Conservation (phyloP, 1,140 invertebrate species). For the Spodoptera litura region DNA sequence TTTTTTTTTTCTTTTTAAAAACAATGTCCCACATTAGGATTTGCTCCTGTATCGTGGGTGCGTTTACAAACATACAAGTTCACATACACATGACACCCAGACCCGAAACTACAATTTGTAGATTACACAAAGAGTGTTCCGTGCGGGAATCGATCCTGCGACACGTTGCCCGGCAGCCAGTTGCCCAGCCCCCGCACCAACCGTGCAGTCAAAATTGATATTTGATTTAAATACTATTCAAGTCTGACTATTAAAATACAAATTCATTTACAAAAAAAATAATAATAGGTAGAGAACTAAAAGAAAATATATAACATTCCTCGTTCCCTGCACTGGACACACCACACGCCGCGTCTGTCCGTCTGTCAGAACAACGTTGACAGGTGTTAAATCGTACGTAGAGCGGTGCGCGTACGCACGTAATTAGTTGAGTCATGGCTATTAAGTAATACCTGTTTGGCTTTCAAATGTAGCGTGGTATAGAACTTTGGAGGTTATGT, state of each 20-base stretch:
- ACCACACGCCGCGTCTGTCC: slow-evolving; percentile 58
- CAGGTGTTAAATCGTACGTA: slow-evolving; percentile 78
- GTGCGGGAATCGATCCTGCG: no score
- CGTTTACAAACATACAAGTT: no score
- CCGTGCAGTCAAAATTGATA: no score
- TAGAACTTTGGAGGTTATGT: background rate
- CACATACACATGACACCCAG: no score
- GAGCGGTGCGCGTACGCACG: slow-evolving; percentile 59
- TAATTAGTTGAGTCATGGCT: slow-evolving; percentile 73
- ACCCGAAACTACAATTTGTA: no score
- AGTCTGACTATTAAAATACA: background rate
- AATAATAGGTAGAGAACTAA: background rate
- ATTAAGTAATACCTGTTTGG: slow-evolving; percentile 63
- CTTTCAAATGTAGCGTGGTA: background rate
- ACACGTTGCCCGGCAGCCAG: no score
- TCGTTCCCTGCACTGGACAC: slow-evolving; percentile 23
- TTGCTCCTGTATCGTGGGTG: no score
- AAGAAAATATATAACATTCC: background rate
- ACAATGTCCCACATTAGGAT: no score
- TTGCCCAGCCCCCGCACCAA: no score
- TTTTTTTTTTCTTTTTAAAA: no score
- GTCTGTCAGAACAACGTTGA: slow-evolving; percentile 71
- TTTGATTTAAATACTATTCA: no score
- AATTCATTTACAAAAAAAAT: background rate
- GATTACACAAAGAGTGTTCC: no score